Percentiles rank a stretch among this genome's conserved stretches.
phyloP scores from a whole-genome alignment of 1,140 invertebrate genomes.

The Drosophila fuyamai region DNA sequence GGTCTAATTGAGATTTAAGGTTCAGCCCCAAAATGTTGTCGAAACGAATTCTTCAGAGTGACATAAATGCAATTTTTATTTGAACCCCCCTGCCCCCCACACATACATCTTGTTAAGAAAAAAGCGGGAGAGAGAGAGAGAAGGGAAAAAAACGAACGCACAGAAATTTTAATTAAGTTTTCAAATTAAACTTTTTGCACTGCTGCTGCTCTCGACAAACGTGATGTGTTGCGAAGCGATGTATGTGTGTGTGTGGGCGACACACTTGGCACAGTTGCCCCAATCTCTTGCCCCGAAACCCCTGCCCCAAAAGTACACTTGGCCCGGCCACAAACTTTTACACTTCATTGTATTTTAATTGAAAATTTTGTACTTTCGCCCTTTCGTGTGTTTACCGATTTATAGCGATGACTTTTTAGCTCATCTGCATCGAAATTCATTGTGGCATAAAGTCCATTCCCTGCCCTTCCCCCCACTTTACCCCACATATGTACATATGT shows the following conservation, averaged over 20 bases:
- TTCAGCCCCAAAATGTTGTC: slow-evolving; percentile 36
- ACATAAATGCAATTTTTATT: slow-evolving; percentile 69
- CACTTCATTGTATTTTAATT: slow-evolving; percentile 81
- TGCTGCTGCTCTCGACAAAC: slow-evolving; percentile 50
- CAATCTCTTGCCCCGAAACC: slow-evolving; percentile 6
- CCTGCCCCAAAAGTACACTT: slow-evolving; percentile 29
- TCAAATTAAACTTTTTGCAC: slow-evolving; percentile 79
- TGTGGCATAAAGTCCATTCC: slow-evolving; percentile 6
- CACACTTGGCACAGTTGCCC: slow-evolving; percentile 62
- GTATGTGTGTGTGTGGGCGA: slow-evolving; percentile 27
- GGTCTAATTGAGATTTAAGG: slow-evolving; percentile 48
- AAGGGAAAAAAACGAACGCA: slow-evolving; percentile 20
- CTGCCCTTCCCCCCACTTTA: background rate
- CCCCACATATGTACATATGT: slow-evolving; percentile 33
- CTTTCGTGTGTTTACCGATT: slow-evolving; percentile 51
- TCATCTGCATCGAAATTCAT: slow-evolving; percentile 56
- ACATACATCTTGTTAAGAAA: slow-evolving; percentile 21
- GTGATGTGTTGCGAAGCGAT: slow-evolving; percentile 23
- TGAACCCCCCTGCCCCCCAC: slow-evolving; percentile 14
- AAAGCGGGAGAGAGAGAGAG: slow-evolving; percentile 5
- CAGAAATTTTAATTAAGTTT: slow-evolving; percentile 81
- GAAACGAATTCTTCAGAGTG: slow-evolving; percentile 61
- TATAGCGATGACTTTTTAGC: slow-evolving; percentile 60
- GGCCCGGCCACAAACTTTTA: slow-evolving; percentile 72
- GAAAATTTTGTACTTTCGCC: slow-evolving; percentile 63